Percentiles rank a stretch among this genome's conserved stretches.
Evolutionary conservation across 1,140 invertebrate genomes (phyloP).

Genomic region (Yoshiicerus persimilis): DNA sequence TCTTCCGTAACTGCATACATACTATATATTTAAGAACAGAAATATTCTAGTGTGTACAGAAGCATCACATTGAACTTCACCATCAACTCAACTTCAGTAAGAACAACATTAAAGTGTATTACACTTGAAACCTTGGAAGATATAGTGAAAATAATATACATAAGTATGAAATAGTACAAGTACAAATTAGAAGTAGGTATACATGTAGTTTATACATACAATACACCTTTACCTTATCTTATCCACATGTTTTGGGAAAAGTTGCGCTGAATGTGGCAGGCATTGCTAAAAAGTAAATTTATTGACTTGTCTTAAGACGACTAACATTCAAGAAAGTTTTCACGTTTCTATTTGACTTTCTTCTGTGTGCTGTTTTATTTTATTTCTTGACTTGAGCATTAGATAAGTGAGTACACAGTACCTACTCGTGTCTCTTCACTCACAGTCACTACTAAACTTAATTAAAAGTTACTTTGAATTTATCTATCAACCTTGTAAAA

Average conservation of each 20-base stretch:
- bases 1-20: not conserved
- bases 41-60: not conserved
- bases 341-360: constrained; percentile 15
- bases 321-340: not conserved
- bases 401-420: not conserved
- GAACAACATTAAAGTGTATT: not conserved
- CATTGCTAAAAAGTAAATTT: not conserved
- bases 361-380: not conserved
- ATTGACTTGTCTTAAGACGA: constrained; percentile 6
- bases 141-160: not conserved
- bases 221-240: not conserved
- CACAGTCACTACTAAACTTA: not conserved
- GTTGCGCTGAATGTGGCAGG: not conserved
- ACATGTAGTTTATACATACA: not conserved
- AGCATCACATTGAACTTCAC: not conserved
- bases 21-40: not conserved
- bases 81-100: not conserved
- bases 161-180: not conserved
- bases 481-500: not conserved
- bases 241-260: not conserved
- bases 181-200: not conserved
- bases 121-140: not conserved
- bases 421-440: too few species aligned
- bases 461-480: not conserved
- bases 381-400: not conserved